Evolutionary conservation across 2,797 vertebrate species (phyloP).

Genomic region (Astyanax mexicanus): DNA sequence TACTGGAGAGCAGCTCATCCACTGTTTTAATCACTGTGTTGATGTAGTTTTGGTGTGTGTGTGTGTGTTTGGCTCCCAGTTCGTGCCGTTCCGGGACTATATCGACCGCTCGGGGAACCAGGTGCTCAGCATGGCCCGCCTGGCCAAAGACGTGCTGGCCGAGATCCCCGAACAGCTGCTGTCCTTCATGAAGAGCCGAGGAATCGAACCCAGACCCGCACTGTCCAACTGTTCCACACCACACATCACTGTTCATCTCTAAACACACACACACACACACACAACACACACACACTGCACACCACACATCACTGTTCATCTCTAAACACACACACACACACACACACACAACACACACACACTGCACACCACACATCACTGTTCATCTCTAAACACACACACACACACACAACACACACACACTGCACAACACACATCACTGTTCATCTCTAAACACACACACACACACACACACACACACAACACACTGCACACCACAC

Average conservation of each 20-base stretch:
- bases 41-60: neutral
- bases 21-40: too few relatives aligned
- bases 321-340: too few relatives aligned
- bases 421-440: too few relatives aligned
- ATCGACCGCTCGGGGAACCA: constrained; percentile 95
- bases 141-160: constrained; percentile 91
- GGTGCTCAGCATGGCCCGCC: constrained; percentile 94
- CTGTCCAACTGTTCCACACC: constrained; percentile 56
- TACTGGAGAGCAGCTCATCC: too few relatives aligned
- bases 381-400: too few relatives aligned
- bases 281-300: neutral
- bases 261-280: constrained; percentile 31
- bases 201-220: constrained; percentile 81
- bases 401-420: too few relatives aligned
- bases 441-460: too few relatives aligned
- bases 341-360: too few relatives aligned
- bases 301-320: constrained; percentile 22
- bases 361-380: too few relatives aligned
- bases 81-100: constrained; percentile 97
- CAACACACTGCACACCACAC: constrained; percentile 37
- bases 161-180: constrained; percentile 94
- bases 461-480: too few relatives aligned
- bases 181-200: constrained; percentile 90
- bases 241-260: constrained; percentile 59
- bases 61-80: constrained; percentile 72